Conservation (phyloP, 2,797 vertebrate species). For the Anas acuta region DNA sequence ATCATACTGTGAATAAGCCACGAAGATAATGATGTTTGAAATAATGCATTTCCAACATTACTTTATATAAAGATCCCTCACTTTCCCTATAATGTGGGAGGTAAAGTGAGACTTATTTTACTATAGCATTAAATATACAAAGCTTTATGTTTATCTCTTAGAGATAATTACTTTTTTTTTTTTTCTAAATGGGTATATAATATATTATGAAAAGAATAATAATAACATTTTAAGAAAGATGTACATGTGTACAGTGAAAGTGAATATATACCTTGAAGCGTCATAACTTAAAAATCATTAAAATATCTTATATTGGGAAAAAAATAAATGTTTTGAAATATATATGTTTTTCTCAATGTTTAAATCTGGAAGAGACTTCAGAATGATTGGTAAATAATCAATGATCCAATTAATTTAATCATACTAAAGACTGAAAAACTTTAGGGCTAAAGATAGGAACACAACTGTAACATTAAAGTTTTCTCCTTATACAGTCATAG, state of each 20-base stretch:
- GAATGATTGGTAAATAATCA: not conserved
- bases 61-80: not conserved
- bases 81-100: not conserved
- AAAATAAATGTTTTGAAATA: not conserved
- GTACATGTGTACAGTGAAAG: not conserved
- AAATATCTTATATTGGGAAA: not conserved
- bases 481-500: not conserved
- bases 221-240: not conserved
- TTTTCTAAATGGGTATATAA: not conserved
- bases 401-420: not conserved
- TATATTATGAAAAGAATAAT: not conserved
- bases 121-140: not conserved
- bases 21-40: not conserved
- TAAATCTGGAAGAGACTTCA: not conserved
- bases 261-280: not conserved
- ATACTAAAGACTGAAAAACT: not conserved
- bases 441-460: not conserved
- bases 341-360: rapidly evolving
- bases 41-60: not conserved
- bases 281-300: not conserved
- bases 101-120: not conserved
- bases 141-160: not conserved
- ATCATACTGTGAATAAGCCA: not conserved
- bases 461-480: not conserved
- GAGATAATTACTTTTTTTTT: not conserved